Evolutionary conservation across 2,888 invertebrate genomes (phyloP).

Genomic region (Petrophora chlorosata): DNA sequence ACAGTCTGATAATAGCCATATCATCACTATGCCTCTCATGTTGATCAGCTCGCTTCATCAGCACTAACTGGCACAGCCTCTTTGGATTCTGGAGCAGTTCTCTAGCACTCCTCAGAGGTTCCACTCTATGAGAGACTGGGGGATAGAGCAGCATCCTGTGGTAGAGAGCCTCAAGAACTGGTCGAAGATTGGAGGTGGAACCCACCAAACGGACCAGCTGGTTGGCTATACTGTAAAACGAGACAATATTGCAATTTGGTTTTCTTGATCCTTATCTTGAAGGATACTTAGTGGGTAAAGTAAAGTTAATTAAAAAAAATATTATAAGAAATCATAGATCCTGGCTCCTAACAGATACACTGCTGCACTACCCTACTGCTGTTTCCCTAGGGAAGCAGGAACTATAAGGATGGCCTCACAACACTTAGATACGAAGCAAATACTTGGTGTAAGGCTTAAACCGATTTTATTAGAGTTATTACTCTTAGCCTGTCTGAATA

Average conservation of each 20-base stretch:
- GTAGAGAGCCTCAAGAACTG: conserved; percentile 96
- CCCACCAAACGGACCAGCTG: conserved; percentile 95
- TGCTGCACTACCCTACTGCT: no score
- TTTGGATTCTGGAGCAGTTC: conserved; percentile 92
- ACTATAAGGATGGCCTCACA: no score
- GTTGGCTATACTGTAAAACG: conserved; percentile 89
- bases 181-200: conserved; percentile 92
- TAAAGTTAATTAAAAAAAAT: no score
- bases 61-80: conserved; percentile 89
- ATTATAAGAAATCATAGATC: no score
- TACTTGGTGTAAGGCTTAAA: no score
- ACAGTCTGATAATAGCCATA: conserved; percentile 93
- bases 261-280: not conserved
- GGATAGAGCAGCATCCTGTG: conserved; percentile 96
- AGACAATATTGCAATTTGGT: not conserved
- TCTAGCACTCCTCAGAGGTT: conserved; percentile 91
- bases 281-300: not conserved
- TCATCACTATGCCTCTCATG: conserved; percentile 86
- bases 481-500: no score
- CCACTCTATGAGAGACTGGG: conserved; percentile 92
- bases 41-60: conserved; percentile 85
- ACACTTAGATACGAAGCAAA: no score
- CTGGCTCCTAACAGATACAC: no score
- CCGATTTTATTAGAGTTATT: no score
- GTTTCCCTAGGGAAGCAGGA: no score